Evolutionary conservation across 2,113 vertebrate species (phyloP).

Genomic region (Zosterops japonicus): DNA sequence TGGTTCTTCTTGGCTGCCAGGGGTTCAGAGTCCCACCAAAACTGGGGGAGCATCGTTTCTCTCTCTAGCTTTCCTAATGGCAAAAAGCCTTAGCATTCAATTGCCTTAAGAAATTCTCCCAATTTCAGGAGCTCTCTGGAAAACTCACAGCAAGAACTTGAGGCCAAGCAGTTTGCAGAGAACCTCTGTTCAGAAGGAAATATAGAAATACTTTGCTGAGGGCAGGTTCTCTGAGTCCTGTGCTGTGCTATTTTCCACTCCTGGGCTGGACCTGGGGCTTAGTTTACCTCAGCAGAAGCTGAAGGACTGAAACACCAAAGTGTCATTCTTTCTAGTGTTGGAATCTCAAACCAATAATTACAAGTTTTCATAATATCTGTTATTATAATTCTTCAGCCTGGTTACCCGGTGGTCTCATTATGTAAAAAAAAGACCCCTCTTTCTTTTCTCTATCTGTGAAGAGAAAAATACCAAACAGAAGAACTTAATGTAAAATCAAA

Average conservation of each 20-base stretch:
- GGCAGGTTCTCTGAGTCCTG: accelerated
- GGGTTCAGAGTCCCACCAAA: background rate
- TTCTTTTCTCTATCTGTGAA: background rate
- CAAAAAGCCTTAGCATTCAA: background rate
- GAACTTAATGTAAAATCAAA: background rate
- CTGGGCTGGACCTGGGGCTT: background rate
- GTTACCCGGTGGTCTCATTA: background rate
- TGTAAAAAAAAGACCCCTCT: background rate
- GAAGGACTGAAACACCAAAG: background rate
- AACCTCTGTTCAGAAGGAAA: background rate
- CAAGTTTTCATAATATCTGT: background rate
- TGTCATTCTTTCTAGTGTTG: background rate
- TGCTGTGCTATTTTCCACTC: background rate
- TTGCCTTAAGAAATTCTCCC: background rate
- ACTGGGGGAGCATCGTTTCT: background rate
- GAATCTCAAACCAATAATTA: background rate
- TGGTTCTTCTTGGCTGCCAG: background rate
- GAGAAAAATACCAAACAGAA: background rate
- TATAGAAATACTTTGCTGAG: background rate
- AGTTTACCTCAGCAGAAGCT: background rate
- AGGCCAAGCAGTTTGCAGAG: background rate
- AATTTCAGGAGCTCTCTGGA: background rate
- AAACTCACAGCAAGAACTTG: background rate
- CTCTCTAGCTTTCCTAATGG: background rate
- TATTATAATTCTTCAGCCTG: background rate